These are phyloP conservation scores for Hemiscyllium ocellatum DNA, from an alignment of 2,113 vertebrate genomes.

Conservation along the genomic window DNA sequence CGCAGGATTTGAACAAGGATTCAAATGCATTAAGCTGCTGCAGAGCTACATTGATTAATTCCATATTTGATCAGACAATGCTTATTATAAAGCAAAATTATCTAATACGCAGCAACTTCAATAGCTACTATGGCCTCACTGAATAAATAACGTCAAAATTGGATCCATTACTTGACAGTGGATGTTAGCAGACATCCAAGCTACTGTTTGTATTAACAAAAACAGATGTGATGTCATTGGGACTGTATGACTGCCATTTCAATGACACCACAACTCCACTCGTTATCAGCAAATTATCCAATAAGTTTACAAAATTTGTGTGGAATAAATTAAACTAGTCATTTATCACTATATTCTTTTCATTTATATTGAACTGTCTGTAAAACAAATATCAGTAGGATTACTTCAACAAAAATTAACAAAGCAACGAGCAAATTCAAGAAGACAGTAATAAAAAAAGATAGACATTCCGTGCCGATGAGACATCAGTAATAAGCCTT, in stretches of 20 bases:
- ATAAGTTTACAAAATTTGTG: background rate
- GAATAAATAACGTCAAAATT: slow-evolving; percentile 3
- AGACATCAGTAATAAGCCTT: background rate
- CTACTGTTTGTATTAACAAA: background rate
- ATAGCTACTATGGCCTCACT: too few species aligned
- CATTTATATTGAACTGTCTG: background rate
- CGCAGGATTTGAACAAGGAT: background rate
- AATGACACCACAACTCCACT: background rate
- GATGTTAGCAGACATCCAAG: background rate
- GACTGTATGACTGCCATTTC: background rate
- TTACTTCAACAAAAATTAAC: background rate
- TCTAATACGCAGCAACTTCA: background rate
- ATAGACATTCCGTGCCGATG: background rate
- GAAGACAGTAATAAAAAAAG: background rate
- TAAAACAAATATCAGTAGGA: slow-evolving; percentile 2
- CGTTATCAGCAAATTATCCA: background rate
- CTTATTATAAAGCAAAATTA: background rate
- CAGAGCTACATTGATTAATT: background rate
- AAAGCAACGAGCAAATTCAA: background rate
- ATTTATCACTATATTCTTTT: background rate
- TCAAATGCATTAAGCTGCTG: background rate
- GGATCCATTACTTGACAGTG: background rate
- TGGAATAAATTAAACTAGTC: slow-evolving; percentile 4
- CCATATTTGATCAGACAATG: background rate
- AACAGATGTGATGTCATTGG: background rate